Conservation (phyloP, 2,113 vertebrate genomes). For the Neofelis nebulosa region DNA sequence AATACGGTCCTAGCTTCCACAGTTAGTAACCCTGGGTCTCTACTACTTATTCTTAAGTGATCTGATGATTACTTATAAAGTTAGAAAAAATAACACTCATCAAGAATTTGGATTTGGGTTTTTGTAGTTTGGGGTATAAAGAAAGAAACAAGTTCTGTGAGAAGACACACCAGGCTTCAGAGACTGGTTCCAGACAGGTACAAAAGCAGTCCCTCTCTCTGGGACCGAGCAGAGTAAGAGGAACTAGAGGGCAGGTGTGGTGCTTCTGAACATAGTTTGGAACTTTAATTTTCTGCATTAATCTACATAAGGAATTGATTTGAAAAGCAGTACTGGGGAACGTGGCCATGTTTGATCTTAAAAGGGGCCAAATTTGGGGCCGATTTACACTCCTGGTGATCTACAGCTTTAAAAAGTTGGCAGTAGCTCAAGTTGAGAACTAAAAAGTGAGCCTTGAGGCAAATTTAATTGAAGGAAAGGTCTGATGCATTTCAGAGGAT, state of each 20-base stretch:
- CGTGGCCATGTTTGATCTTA: constrained; percentile 20
- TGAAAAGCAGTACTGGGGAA: neutral
- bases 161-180: neutral
- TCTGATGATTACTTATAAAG: neutral
- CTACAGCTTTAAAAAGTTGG: constrained; percentile 42
- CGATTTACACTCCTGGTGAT: constrained; percentile 3
- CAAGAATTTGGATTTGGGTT: neutral
- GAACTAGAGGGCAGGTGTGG: neutral
- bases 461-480: constrained; percentile 50
- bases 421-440: constrained; percentile 7
- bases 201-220: neutral
- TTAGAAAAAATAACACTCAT: neutral
- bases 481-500: constrained; percentile 6
- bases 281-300: constrained; percentile 57
- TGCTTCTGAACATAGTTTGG: neutral
- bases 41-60: neutral
- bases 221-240: neutral
- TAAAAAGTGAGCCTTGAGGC: neutral
- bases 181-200: neutral
- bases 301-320: constrained; percentile 63
- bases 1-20: neutral
- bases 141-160: neutral
- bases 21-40: neutral
- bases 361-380: constrained; percentile 33
- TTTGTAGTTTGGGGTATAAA: neutral